Percentiles rank a stretch among this genome's conserved stretches.
Evolutionary conservation across 2,113 vertebrate genomes (phyloP).

Genomic region (Takifugu bimaculatus): DNA sequence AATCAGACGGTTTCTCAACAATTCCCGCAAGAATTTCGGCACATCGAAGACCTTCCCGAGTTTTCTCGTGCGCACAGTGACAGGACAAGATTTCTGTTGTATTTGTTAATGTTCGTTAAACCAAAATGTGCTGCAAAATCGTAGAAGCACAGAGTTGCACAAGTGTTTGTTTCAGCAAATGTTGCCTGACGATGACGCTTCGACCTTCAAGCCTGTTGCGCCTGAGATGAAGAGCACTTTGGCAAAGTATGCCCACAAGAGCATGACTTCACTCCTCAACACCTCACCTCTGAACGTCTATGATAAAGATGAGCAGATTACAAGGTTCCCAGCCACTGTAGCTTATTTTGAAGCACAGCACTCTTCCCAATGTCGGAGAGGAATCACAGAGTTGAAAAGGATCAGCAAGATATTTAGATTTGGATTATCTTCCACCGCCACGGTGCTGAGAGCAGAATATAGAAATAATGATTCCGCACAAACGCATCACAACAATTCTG

Average conservation of each 20-base stretch:
- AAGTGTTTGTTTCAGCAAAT: slow-evolving; percentile 4
- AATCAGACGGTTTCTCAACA: slow-evolving; percentile 64
- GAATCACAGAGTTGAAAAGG: neutral
- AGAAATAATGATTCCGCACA: slow-evolving; percentile 4
- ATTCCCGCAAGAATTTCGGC: slow-evolving; percentile 28
- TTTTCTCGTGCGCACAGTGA: slow-evolving; percentile 34
- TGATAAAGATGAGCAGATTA: neutral
- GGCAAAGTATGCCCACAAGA: slow-evolving; percentile 16
- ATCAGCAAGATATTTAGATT: slow-evolving; percentile 14
- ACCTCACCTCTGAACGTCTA: slow-evolving; percentile 5
- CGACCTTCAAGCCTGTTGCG: slow-evolving; percentile 22
- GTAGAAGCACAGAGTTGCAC: slow-evolving; percentile 21
- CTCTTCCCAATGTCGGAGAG: neutral
- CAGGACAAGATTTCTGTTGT: slow-evolving; percentile 22
- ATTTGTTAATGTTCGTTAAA: slow-evolving; percentile 8
- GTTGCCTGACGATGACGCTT: slow-evolving; percentile 7
- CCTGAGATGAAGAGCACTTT: slow-evolving; percentile 18
- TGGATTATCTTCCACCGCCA: neutral
- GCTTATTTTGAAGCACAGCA: neutral
- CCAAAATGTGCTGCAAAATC: slow-evolving; percentile 13
- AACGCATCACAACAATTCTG: neutral
- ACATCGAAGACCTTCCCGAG: slow-evolving; percentile 45
- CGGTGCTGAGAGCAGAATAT: neutral
- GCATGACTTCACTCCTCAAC: slow-evolving; percentile 7
- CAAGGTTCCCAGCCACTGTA: neutral